Conservation (phyloP, 2,113 vertebrate species). For the Acanthisitta chloris region DNA sequence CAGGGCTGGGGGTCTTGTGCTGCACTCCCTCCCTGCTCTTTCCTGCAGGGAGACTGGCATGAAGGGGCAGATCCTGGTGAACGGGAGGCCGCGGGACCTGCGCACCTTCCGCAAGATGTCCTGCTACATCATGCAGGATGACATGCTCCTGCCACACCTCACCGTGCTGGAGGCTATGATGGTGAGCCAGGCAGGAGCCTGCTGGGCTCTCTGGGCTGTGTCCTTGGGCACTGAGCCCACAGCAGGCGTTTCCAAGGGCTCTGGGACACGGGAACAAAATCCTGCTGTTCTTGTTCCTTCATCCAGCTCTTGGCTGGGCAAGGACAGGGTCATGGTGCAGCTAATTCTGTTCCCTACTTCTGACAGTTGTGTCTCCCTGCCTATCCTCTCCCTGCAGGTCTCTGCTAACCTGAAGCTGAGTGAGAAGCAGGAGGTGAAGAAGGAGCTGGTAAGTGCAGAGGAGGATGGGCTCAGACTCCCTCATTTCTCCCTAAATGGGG, state of each 20-base stretch:
- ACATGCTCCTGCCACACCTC: constrained; percentile 95
- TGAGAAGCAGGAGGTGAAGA: constrained; percentile 94
- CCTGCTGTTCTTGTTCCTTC: background rate
- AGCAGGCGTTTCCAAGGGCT: background rate
- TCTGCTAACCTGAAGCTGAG: constrained; percentile 95
- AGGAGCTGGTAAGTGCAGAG: constrained; percentile 85
- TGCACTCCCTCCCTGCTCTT: rapidly evolving
- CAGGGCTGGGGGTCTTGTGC: background rate
- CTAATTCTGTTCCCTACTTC: rapidly evolving
- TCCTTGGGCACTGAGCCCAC: background rate
- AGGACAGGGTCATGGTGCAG: rapidly evolving
- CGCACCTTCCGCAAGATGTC: constrained; percentile 99
- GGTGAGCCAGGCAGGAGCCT: constrained; percentile 74
- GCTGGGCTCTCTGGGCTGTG: background rate
- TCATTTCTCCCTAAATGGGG: rapidly evolving
- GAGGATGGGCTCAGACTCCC: background rate
- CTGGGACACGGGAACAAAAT: background rate
- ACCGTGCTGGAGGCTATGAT: constrained; percentile 94
- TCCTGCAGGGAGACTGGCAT: constrained; percentile 89
- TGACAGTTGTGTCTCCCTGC: background rate
- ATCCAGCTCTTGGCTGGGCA: rapidly evolving
- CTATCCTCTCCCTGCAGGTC: constrained; percentile 74
- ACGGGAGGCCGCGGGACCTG: constrained; percentile 86
- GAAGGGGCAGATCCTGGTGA: constrained; percentile 96
- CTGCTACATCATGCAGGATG: constrained; percentile 99